Percentiles rank a stretch among this genome's conserved stretches.
These are phyloP conservation scores for Euschistus heros DNA, from an alignment of 1,140 invertebrate genomes.

Conservation along the genomic window DNA sequence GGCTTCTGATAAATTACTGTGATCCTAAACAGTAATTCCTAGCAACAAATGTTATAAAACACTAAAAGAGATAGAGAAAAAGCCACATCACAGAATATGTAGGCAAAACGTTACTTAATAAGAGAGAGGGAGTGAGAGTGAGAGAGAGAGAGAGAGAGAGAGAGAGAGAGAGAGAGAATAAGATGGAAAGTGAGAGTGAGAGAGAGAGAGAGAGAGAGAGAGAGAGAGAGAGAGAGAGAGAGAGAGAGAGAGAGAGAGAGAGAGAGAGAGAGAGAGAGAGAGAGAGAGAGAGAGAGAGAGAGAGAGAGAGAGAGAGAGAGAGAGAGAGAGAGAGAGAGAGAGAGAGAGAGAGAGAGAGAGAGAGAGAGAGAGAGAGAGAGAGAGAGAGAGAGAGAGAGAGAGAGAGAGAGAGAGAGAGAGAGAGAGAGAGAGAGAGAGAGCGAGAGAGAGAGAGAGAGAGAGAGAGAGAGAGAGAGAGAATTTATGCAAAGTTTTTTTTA, in stretches of 20 bases:
- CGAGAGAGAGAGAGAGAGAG: background rate
- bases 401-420: background rate
- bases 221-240: background rate
- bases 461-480: background rate
- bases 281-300: background rate
- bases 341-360: background rate
- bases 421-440: background rate
- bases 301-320: background rate
- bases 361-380: background rate
- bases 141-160: background rate
- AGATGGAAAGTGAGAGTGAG: background rate
- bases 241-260: background rate
- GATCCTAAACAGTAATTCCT: too few species aligned
- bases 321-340: background rate
- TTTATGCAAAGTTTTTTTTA: too few species aligned
- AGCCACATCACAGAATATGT: too few species aligned
- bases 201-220: background rate
- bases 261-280: background rate
- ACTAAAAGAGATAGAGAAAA: too few species aligned
- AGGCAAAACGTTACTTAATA: too few species aligned
- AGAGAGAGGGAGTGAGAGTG: background rate
- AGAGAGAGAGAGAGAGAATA: background rate
- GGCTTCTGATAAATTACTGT: too few species aligned
- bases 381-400: background rate
- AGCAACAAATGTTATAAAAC: too few species aligned